phyloP scores from a whole-genome alignment of 2,888 invertebrate species.

The Leucoptera coffeella region DNA sequence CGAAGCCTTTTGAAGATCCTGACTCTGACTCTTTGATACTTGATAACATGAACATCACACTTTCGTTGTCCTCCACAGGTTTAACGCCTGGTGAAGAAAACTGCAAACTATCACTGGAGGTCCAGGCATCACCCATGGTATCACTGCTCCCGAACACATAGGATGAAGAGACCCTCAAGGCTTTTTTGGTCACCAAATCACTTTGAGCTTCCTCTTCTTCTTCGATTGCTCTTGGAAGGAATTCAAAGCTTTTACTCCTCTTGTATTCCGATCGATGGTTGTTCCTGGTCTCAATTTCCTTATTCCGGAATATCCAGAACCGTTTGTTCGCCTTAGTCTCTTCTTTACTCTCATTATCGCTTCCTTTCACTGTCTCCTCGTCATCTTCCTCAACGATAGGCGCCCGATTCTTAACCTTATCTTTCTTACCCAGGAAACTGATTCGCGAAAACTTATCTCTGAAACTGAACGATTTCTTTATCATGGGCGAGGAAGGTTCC shows the following conservation, averaged over 20 bases:
- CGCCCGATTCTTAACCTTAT: slow-evolving; percentile 20
- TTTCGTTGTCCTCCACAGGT: slow-evolving; percentile 18
- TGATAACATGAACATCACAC: slow-evolving; percentile 21
- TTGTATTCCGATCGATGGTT: slow-evolving; percentile 21
- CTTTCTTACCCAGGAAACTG: slow-evolving; percentile 24
- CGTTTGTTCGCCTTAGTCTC: slow-evolving; percentile 28
- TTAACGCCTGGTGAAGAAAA: slow-evolving; percentile 14
- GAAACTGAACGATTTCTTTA: slow-evolving; percentile 40
- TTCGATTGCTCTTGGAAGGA: slow-evolving; percentile 26
- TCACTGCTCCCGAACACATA: slow-evolving; percentile 26
- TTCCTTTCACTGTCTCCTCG: background rate
- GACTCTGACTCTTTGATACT: slow-evolving; percentile 23
- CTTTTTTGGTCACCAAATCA: slow-evolving; percentile 8
- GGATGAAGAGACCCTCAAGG: slow-evolving; percentile 18
- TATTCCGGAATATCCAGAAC: slow-evolving; percentile 37
- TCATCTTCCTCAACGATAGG: slow-evolving; percentile 9
- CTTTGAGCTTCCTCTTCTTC: slow-evolving; percentile 13
- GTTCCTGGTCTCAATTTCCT: slow-evolving; percentile 18
- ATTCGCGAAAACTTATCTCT: slow-evolving; percentile 32
- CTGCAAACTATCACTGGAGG: slow-evolving; percentile 31
- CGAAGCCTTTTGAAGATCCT: slow-evolving; percentile 24
- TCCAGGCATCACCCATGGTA: slow-evolving; percentile 26
- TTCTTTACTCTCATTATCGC: slow-evolving; percentile 9
- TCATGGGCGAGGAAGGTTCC: slow-evolving; percentile 20
- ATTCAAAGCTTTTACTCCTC: slow-evolving; percentile 42